Percentiles rank a stretch among this genome's conserved stretches.
Evolutionary conservation across 2,797 vertebrate species (phyloP).

Genomic region (Lerista edwardsae): DNA sequence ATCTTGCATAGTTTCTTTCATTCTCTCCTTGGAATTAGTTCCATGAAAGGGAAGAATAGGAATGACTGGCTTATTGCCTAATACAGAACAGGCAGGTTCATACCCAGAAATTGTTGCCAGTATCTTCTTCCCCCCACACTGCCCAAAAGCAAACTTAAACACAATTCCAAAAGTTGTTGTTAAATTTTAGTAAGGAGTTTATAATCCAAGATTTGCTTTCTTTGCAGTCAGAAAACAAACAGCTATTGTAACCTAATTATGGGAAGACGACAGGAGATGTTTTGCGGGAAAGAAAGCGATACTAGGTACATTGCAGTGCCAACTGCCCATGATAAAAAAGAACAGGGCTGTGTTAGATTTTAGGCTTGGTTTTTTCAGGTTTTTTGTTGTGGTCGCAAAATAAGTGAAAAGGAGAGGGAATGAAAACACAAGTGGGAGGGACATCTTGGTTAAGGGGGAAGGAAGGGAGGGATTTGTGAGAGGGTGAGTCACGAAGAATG

Average conservation of each 20-base stretch:
- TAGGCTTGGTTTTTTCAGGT: conserved; percentile 8
- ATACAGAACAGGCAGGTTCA: conserved; percentile 31
- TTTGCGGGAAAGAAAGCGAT: conserved; percentile 42
- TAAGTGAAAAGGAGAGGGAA: background rate
- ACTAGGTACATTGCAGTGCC: conserved; percentile 31
- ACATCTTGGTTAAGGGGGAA: background rate
- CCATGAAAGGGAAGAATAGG: conserved; percentile 1
- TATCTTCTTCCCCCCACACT: background rate
- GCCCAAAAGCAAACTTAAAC: conserved; percentile 16
- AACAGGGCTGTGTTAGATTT: conserved; percentile 17
- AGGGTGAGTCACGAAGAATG: background rate
- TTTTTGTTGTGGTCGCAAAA: conserved; percentile 6
- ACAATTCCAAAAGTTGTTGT: conserved; percentile 37
- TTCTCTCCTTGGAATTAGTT: conserved; percentile 36
- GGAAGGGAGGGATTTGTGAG: background rate
- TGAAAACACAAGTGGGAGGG: background rate
- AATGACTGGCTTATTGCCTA: conserved; percentile 32
- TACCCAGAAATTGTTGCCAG: conserved; percentile 36
- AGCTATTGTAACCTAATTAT: conserved; percentile 31
- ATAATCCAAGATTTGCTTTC: conserved; percentile 30
- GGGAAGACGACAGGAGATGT: conserved; percentile 41
- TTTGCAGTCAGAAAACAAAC: conserved; percentile 53
- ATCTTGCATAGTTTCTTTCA: conserved; percentile 37
- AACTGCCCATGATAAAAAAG: conserved; percentile 36
- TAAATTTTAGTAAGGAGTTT: conserved; percentile 34